Conservation (phyloP, 53 echinoderm and acorn worm species). For the Mesocentrotus franciscanus region DNA sequence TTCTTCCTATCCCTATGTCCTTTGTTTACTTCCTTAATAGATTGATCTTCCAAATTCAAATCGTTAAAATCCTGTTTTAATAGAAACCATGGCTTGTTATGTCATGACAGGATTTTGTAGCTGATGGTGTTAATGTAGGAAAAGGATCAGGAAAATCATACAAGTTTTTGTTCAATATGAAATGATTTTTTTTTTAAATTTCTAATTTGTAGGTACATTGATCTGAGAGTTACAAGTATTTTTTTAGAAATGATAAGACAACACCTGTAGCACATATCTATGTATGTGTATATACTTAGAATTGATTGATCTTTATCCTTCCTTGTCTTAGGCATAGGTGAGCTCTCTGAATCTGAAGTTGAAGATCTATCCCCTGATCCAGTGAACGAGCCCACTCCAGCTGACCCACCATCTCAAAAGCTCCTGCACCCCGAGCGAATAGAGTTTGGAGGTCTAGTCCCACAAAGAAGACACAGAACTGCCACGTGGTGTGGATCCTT, state of each 20-base stretch:
- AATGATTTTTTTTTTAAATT: not conserved
- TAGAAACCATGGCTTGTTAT: not conserved
- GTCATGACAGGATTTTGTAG: not conserved
- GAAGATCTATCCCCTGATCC: conserved; percentile 60
- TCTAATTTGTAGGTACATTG: not conserved
- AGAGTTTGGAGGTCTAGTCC: conserved; percentile 46
- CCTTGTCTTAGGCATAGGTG: conserved; percentile 49
- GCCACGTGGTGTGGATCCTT: conserved; percentile 65
- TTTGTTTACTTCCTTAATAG: conserved; percentile 33
- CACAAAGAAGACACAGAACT: conserved; percentile 55
- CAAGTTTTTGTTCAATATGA: too few relatives aligned
- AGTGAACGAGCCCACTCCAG: not conserved
- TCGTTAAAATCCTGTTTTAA: conserved; percentile 6
- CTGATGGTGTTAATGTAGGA: not conserved
- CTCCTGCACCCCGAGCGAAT: conserved; percentile 7
- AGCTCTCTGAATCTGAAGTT: conserved; percentile 61
- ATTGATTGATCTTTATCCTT: not conserved
- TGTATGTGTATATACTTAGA: not conserved
- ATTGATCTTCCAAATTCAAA: conserved; percentile 20
- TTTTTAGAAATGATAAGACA: not conserved
- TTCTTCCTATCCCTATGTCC: conserved; percentile 4
- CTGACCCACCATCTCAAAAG: not conserved
- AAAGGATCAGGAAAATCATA: not conserved
- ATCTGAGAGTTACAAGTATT: too few relatives aligned
- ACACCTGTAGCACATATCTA: not conserved